Evolutionary conservation across 1,140 invertebrate species (phyloP).

Genomic region (Bombus breviceps): DNA sequence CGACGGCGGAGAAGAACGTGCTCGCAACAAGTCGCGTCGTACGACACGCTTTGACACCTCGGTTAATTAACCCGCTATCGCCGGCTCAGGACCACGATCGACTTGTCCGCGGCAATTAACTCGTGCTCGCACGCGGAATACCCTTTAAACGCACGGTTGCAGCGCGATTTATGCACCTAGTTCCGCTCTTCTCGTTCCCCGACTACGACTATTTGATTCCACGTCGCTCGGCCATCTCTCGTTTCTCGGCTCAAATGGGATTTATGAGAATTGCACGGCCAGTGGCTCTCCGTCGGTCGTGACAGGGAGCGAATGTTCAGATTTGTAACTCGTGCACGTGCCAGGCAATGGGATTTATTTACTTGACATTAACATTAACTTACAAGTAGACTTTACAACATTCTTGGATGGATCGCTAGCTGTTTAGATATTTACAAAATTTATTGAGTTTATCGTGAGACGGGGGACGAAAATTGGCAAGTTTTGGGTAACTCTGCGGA

Average conservation of each 20-base stretch:
- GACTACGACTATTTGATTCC: neutral
- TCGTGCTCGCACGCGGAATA: slow-evolving; percentile 20
- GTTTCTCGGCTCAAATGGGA: neutral
- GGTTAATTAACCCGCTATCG: slow-evolving; percentile 64
- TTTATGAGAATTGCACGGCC: neutral
- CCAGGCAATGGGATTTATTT: no score
- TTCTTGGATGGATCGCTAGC: no score
- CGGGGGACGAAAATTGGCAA: no score
- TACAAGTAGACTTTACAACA: no score
- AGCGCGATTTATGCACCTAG: slow-evolving; percentile 13
- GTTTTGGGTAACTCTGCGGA: no score
- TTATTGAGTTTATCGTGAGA: no score
- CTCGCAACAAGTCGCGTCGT: slow-evolving; percentile 39
- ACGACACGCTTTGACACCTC: slow-evolving; percentile 40
- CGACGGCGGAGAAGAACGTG: neutral
- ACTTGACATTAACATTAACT: no score
- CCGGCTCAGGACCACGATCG: slow-evolving; percentile 32
- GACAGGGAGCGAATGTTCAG: rapidly evolving
- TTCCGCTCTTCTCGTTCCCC: neutral
- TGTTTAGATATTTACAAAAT: no score
- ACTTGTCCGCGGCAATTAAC: slow-evolving; percentile 63
- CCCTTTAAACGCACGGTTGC: neutral
- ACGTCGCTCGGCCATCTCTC: neutral
- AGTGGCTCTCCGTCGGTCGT: neutral
- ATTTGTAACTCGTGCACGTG: no score